Conservation (phyloP, 37 sponge, comb jelly and placozoan species). For the Tethya wilhelma region DNA sequence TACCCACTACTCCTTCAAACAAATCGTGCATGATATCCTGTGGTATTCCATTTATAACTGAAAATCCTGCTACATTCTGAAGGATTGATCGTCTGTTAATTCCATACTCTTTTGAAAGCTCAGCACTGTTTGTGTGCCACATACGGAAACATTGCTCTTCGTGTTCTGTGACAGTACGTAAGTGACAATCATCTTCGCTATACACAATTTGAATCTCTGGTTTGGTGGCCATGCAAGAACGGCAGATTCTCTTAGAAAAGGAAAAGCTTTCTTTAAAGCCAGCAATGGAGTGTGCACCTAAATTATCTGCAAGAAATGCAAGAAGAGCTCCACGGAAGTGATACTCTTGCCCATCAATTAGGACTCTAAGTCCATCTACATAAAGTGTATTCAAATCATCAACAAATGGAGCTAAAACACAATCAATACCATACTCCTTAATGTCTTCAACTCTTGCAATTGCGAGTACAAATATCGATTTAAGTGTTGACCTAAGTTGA, state of each 20-base stretch:
- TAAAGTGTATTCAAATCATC: conserved; percentile 22
- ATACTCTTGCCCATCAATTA: neutral
- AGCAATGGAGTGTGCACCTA: conserved; percentile 44
- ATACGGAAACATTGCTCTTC: no score
- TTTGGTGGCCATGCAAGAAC: conserved; percentile 16
- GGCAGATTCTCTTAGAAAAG: conserved; percentile 36
- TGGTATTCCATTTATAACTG: no score
- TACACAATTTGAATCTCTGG: no score
- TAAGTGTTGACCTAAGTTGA: conserved; percentile 30
- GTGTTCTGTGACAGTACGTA: no score
- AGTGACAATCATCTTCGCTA: no score
- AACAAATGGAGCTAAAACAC: conserved; percentile 27
- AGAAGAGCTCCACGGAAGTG: conserved; percentile 30
- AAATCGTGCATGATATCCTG: no score
- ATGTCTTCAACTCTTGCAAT: conserved; percentile 28
- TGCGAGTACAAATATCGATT: neutral
- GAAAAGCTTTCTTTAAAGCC: conserved; percentile 49
- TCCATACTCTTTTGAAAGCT: no score
- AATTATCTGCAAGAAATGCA: conserved; percentile 45
- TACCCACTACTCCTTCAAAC: no score
- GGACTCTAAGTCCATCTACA: conserved; percentile 17
- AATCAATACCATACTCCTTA: conserved; percentile 41
- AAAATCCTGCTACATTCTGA: no score
- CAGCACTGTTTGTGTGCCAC: no score
- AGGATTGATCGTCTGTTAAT: no score